Evolutionary conservation across 2,888 invertebrate genomes (phyloP).

Genomic region (Melanostoma scalare): DNA sequence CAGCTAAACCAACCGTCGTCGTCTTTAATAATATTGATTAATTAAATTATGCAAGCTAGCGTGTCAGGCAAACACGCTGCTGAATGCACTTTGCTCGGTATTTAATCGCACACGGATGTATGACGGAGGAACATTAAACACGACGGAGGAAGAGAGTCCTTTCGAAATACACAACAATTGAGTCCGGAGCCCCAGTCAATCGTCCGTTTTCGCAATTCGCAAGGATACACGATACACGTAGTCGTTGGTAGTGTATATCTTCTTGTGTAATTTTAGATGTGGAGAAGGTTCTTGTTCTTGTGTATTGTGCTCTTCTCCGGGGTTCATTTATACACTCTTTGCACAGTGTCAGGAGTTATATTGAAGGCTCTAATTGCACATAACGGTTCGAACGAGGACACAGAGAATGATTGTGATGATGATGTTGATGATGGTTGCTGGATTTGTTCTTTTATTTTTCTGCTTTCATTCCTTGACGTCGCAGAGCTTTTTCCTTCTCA

Average conservation of each 20-base stretch:
- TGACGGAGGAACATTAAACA: background rate
- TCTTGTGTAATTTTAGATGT: slow-evolving; percentile 60
- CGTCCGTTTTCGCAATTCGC: slow-evolving; percentile 54
- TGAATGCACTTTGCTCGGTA: slow-evolving; percentile 47
- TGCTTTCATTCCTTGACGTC: slow-evolving; percentile 59
- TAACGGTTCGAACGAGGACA: slow-evolving; percentile 69
- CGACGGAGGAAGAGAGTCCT: background rate
- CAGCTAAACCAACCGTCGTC: slow-evolving; percentile 11
- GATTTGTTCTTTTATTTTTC: slow-evolving; percentile 26
- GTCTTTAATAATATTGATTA: slow-evolving; percentile 70
- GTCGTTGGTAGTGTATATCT: slow-evolving; percentile 27
- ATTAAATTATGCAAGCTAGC: slow-evolving; percentile 70
- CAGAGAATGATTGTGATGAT: slow-evolving; percentile 64
- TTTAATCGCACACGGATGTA: slow-evolving; percentile 46
- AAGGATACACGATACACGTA: slow-evolving; percentile 43
- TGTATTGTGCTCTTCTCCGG: slow-evolving; percentile 33
- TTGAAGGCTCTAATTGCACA: slow-evolving; percentile 64
- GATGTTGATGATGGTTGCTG: slow-evolving; percentile 68
- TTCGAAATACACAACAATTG: slow-evolving; percentile 2
- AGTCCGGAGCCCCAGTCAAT: slow-evolving; percentile 3
- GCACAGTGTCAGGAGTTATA: slow-evolving; percentile 52
- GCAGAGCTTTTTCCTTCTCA: slow-evolving; percentile 55
- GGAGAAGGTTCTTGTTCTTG: slow-evolving; percentile 48
- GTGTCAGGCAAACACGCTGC: slow-evolving; percentile 48
- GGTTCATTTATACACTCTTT: slow-evolving; percentile 42